Evolutionary conservation across 2,888 invertebrate genomes (phyloP).

Genomic region (Beris morrisii): DNA sequence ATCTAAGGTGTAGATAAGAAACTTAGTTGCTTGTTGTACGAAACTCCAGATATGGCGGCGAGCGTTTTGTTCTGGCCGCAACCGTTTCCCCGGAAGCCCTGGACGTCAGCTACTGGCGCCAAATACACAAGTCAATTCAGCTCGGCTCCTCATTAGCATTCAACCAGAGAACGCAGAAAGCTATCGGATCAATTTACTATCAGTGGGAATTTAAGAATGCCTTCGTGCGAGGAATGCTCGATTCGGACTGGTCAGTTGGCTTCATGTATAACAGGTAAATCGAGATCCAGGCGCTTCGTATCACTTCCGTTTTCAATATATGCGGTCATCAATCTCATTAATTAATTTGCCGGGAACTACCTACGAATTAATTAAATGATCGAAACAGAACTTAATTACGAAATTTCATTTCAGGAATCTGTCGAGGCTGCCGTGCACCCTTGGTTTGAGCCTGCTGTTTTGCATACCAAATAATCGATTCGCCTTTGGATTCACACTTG

Average conservation of each 20-base stretch:
- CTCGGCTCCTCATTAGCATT: slow-evolving; percentile 48
- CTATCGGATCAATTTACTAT: slow-evolving; percentile 52
- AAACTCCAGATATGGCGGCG: slow-evolving; percentile 17
- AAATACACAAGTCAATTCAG: slow-evolving; percentile 50
- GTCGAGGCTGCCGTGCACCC: slow-evolving; percentile 45
- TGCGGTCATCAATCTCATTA: not conserved
- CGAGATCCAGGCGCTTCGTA: not conserved
- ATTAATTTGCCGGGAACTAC: slow-evolving; percentile 1
- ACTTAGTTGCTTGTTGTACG: not conserved
- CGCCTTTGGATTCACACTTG: slow-evolving; percentile 51
- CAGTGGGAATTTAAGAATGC: slow-evolving; percentile 52
- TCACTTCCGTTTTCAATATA: not conserved
- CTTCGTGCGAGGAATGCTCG: slow-evolving; percentile 50
- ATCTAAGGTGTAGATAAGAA: not conserved
- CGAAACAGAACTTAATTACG: slow-evolving; percentile 15
- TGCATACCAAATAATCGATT: slow-evolving; percentile 52
- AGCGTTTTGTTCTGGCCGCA: slow-evolving; percentile 44
- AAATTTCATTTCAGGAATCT: slow-evolving; percentile 44
- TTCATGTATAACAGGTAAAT: slow-evolving; percentile 52
- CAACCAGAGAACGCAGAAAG: slow-evolving; percentile 45
- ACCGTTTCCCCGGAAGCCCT: slow-evolving; percentile 50
- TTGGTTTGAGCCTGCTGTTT: slow-evolving; percentile 51
- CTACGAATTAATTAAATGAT: not conserved
- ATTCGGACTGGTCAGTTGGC: slow-evolving; percentile 53
- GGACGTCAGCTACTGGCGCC: slow-evolving; percentile 55